These are phyloP conservation scores for Tiliacea citrago DNA, from an alignment of 2,888 invertebrate genomes.

Conservation along the genomic window DNA sequence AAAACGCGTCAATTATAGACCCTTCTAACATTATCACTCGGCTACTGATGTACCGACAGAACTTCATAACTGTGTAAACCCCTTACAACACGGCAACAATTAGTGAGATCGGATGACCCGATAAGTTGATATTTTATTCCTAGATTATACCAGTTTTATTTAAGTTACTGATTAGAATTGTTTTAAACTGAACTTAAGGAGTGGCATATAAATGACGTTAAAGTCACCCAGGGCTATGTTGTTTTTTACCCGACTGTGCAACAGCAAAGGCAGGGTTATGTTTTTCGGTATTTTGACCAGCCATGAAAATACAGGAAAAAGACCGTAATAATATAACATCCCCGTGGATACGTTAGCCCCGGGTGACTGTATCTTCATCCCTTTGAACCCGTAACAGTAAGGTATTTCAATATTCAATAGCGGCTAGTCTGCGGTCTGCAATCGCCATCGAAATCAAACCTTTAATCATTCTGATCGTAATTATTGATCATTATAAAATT, in stretches of 20 bases:
- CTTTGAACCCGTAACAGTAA: not conserved
- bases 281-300: not conserved
- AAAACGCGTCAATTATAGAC: not conserved
- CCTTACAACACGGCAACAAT: conserved; percentile 3
- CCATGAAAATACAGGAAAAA: not conserved
- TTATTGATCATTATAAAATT: conserved; percentile 8
- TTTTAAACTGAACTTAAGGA: not conserved
- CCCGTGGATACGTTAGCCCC: not conserved
- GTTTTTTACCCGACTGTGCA: not conserved
- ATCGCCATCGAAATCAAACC: not conserved
- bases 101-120: conserved; percentile 22
- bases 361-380: not conserved
- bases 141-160: conserved; percentile 29
- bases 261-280: not conserved
- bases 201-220: not conserved
- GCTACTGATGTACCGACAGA: not conserved
- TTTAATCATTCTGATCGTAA: conserved; percentile 12
- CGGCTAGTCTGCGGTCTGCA: not conserved
- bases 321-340: no score
- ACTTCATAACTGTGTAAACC: not conserved
- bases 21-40: not conserved
- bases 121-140: conserved; percentile 17
- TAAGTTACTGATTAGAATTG: conserved; percentile 37
- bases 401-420: not conserved
- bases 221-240: not conserved